Evolutionary conservation across 2,888 invertebrate genomes (phyloP), one percentile per base, ranked within the genome.

Genomic region (Drosophila quasianomalipes): DNA sequence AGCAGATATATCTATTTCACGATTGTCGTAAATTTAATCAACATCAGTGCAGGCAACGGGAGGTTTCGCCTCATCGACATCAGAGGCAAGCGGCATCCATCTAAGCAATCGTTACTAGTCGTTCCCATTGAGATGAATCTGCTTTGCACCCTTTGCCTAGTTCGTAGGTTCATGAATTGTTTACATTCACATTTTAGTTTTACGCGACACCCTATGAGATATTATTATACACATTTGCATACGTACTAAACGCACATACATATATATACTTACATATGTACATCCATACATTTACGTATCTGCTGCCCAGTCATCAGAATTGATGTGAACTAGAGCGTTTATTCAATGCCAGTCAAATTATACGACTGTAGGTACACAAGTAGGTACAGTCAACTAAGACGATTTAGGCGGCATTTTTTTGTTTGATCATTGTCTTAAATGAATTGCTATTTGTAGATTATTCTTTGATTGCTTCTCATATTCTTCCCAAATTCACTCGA

Each of bases 11-110:
- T 79, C 54, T 47, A 68, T 74, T 70, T 63, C 76, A 74, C 55
- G 47, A 70, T 69, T 70, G 72, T 70, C 70, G 72, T 84, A 74
- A 77, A 81, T 74, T 70, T 85, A 87, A 87, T 87, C 82, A 85
- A 72, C 74, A 52, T 44, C 74, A 60, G 66, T n/a, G 41, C 64
- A 66, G 82, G 76, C 74, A 78, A 78, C 67, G 54, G 31, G 35
- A 68, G 62, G 60, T 28, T 79, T 19, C 66, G 70, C 71, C 54
- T 66, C 66, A 81, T 76, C 72, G 69, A 64, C 47, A 60, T 53
- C 68, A 70, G 53, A 44, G 53, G 64, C 52, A 49, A 44, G 41
- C 52, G 54, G 37, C 67, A 63, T 30, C 60, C 59, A 71, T 30
- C 51, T 57, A 19, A 57, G 58, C 55, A 39, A 47, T 65, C 71